phyloP scores from a whole-genome alignment of 2,113 vertebrate genomes.

The Speoplatyrhinus poulsoni region DNA sequence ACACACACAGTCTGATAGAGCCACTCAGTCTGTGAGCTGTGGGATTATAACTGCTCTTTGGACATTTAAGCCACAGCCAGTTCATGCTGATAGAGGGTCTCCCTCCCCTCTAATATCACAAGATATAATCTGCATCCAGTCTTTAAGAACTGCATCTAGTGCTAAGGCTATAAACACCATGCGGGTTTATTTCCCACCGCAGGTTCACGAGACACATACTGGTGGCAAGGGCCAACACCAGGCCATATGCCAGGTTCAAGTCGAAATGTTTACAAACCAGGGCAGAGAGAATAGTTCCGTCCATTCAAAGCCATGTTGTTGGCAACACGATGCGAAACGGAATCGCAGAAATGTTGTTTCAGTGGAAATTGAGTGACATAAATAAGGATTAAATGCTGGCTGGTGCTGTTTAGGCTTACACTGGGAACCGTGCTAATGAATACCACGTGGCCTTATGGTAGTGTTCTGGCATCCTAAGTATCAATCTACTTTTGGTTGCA shows the following conservation, averaged over 20 bases:
- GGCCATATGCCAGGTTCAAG: constrained; percentile 13
- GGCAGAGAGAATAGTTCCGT: constrained; percentile 16
- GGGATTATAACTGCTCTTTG: constrained; percentile 54
- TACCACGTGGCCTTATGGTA: constrained; percentile 61
- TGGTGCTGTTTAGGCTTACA: constrained; percentile 45
- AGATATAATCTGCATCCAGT: constrained; percentile 55
- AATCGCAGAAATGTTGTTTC: constrained; percentile 57
- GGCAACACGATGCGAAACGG: constrained; percentile 35
- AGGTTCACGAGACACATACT: constrained; percentile 40
- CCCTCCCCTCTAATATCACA: constrained; percentile 50
- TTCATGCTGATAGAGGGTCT: constrained; percentile 59
- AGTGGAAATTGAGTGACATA: constrained; percentile 65
- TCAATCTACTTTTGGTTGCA: constrained; percentile 60
- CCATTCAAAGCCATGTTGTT: constrained; percentile 35
- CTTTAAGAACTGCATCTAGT: constrained; percentile 43
- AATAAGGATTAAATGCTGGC: constrained; percentile 58
- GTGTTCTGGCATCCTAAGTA: constrained; percentile 62
- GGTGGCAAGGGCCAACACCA: background rate
- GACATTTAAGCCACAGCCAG: constrained; percentile 52
- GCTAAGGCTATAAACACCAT: constrained; percentile 28
- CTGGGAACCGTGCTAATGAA: constrained; percentile 62
- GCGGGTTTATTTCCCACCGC: constrained; percentile 41
- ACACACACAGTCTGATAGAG: constrained; percentile 33
- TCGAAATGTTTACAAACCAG: constrained; percentile 15
- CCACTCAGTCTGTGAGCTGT: constrained; percentile 44